Percentiles rank a stretch among this genome's conserved stretches.
Evolutionary conservation across 2,888 invertebrate genomes (phyloP).

Genomic region (Ganaspis brasiliensis): DNA sequence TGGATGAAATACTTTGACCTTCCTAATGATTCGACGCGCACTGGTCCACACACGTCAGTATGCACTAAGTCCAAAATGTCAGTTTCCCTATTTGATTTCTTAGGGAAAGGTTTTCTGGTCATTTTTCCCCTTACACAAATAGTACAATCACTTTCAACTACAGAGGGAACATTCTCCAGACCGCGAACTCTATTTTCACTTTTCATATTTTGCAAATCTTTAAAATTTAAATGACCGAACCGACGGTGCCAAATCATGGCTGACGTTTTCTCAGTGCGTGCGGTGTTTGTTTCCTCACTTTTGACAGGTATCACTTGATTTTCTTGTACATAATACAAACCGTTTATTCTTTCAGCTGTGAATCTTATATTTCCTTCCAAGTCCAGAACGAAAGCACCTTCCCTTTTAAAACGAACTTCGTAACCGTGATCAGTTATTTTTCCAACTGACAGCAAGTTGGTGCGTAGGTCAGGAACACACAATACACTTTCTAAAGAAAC

Average conservation of each 20-base stretch:
- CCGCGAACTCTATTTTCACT: conserved; percentile 27
- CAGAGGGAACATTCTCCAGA: neutral
- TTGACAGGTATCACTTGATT: neutral
- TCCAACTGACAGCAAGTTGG: neutral
- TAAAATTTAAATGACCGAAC: conserved; percentile 25
- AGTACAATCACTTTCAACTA: neutral
- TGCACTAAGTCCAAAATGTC: conserved; percentile 54
- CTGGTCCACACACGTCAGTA: conserved; percentile 60
- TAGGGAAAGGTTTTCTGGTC: conserved; percentile 29
- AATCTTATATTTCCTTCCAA: conserved; percentile 17
- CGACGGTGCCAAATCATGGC: conserved; percentile 28
- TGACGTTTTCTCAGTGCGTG: neutral
- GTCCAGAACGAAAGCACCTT: conserved; percentile 1
- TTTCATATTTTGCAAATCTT: neutral
- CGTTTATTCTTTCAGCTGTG: neutral
- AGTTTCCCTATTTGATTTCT: conserved; percentile 1
- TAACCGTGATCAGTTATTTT: conserved; percentile 27
- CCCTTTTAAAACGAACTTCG: conserved; percentile 2
- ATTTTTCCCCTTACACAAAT: conserved; percentile 32
- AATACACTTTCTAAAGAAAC: neutral
- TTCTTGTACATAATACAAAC: conserved; percentile 30
- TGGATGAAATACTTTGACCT: conserved; percentile 61
- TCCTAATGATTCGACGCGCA: conserved; percentile 54
- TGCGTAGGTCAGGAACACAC: conserved; percentile 10
- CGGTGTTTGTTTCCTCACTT: neutral